Base-by-base conservation (phyloP, 1,140 invertebrate species). In the Trachymyrmex cornetzi region DNA sequence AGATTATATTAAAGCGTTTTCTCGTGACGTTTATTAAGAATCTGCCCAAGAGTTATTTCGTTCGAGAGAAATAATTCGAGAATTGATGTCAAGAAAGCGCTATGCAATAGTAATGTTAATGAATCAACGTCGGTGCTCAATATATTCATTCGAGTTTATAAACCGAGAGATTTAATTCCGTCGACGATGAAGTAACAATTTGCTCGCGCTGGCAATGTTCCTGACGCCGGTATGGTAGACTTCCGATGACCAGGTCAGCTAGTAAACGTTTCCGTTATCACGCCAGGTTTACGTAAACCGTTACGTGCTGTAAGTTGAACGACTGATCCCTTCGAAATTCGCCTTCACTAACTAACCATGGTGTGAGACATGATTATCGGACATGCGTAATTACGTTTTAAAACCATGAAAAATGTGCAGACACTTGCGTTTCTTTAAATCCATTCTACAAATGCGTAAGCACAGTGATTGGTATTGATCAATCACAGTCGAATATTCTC, bases 201-300 rank as follows among this genome's bases (percentile, higher is more conserved):
- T 87, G 85, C 86, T 87, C 86, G 34, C 24, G 50, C 79, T 89
- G 89, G 85, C 88, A 79, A 63, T 89, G 89, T 90, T 89, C 88
- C 85, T 90, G 79, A 88, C 81, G 53, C 72, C 84, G 44, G 38
- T 27, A 84, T 69, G 72, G 79, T 69, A 66, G 74, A 89, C 89
- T 90, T 89, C 80, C 89, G 75, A 87, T 90, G 89, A 85, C 79
- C 89, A 69, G 85, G 74, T 80, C 86, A 87, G 72, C 75, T 80
- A 71, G 89, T 89, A 85, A 90, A 90, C 88, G 85, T 75, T 85
- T 87, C 79, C 86, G 88, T 85, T 90, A 90, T 89, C 89, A 89
- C 85, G 19, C 75, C 72, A 27, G 75, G 74, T 87, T 90, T 89
- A 90, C n/a, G n/a, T n/a, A n/a, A n/a, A n/a, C n/a, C n/a, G n/a